Evolutionary conservation across 2,113 vertebrate genomes (phyloP).

Genomic region (Notarius lentiginosus): DNA sequence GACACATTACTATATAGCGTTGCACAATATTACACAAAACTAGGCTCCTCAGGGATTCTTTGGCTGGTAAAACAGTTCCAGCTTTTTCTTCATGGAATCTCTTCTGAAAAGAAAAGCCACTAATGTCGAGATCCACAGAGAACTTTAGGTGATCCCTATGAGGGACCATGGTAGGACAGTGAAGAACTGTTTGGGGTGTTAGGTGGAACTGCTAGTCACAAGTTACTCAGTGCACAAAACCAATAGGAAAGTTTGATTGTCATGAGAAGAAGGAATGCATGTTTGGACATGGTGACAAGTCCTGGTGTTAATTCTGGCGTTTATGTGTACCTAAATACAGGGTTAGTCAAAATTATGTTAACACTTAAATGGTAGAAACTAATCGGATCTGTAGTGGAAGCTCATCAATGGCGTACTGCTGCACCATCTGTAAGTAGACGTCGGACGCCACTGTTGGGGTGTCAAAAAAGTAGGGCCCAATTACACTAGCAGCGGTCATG

Average conservation of each 20-base stretch:
- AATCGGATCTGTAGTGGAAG: too few species aligned
- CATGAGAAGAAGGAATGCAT: too few species aligned
- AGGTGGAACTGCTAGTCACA: neutral
- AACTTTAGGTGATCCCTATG: neutral
- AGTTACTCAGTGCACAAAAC: neutral
- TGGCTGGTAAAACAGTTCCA: neutral
- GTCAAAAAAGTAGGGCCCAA: too few species aligned
- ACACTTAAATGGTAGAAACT: too few species aligned
- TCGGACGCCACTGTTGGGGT: too few species aligned
- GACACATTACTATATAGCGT: neutral
- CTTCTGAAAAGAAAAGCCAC: neutral
- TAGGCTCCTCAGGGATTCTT: neutral
- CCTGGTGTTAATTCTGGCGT: neutral
- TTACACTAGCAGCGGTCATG: too few species aligned
- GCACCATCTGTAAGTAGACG: too few species aligned
- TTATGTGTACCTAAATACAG: neutral
- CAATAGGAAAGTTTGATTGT: neutral
- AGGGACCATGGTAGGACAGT: neutral
- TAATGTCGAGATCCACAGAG: neutral
- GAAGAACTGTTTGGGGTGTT: neutral
- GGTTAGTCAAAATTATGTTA: too few species aligned
- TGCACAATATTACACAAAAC: neutral
- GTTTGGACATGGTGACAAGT: neutral
- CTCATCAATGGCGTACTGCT: too few species aligned
- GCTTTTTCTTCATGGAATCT: neutral